Percentiles rank a stretch among this genome's conserved stretches.
Evolutionary conservation across 2,113 vertebrate genomes (phyloP).

Genomic region (Irena cyanogastra): DNA sequence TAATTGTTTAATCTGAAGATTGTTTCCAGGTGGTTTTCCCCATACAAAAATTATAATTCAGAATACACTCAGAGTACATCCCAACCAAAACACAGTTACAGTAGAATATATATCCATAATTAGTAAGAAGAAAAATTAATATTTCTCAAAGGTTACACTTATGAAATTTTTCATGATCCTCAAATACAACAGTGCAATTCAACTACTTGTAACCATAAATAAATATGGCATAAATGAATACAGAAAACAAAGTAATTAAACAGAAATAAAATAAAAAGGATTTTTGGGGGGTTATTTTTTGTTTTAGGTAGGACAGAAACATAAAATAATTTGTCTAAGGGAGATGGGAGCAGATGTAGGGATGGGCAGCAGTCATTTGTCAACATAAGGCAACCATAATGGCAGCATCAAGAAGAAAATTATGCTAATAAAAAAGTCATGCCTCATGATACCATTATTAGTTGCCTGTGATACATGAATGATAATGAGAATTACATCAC

Average conservation of each 20-base stretch:
- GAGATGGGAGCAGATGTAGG: conserved; percentile 14
- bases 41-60: not conserved
- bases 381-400: conserved; percentile 30
- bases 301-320: not conserved
- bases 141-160: not conserved
- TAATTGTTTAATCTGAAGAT: not conserved
- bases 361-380: conserved; percentile 50
- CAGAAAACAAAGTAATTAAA: not conserved
- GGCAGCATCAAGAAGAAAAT: conserved; percentile 25
- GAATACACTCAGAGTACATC: not conserved
- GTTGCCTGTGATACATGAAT: not conserved
- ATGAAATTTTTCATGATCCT: not conserved
- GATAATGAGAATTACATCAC: conserved; percentile 31
- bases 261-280: not conserved
- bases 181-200: not conserved
- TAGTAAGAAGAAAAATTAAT: not conserved
- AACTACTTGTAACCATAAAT: not conserved
- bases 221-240: not conserved
- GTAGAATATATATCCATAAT: not conserved
- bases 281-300: not conserved
- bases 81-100: not conserved
- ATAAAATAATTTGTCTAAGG: not conserved
- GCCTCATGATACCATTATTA: conserved; percentile 16
- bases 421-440: conserved; percentile 37
- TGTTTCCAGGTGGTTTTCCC: not conserved